Base-by-base conservation (phyloP, 2,888 invertebrate species). In the Caenorhabditis sp. region DNA sequence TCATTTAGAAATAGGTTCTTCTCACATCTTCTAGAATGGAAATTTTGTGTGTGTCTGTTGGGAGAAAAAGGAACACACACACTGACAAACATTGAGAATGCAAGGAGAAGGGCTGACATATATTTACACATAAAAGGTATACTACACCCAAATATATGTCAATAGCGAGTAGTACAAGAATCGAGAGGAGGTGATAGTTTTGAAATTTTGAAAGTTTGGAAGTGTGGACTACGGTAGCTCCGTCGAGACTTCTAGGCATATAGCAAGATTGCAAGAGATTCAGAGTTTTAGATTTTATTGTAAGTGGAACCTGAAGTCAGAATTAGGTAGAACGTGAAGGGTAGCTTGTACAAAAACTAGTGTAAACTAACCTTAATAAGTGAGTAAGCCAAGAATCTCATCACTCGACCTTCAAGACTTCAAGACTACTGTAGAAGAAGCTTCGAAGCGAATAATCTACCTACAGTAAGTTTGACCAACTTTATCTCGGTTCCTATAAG, bases 81-180 rank as follows among this genome's bases (percentile, higher is more conserved):
- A 54, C 66, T 49, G 7, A 70, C 54, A 68, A 68, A 54, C 68
- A 68, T 63, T 64, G 59, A 26, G 54, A 70, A 70, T 70, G 68
- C 59, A 70, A 72, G 59, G 41, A 54, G 58, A 70, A 70, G 58
- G 72, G 38, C 59, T 35, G 38, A 54, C 38, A 54, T 64, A 38
- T 38, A 75, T 75, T 75, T 75, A 75, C 75, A 75, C 75, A 68
- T 68, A 75, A 75, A 75, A 66, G 75, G 75, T 75, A 75, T 75
- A 75, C 41, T 68, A 59, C 64, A 56, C 38, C 31, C 56, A 64
- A 35, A 19, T 38, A 56, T 63, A 49, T 59, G 75, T 75, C 66
- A 68, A 68, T 66, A 74, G 6, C 31, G 35, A 22, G 28, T 31
- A 72, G 59, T 49, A 49, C 44, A 31, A 47, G 72, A 72, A 59